phyloP scores from a whole-genome alignment of 2,797 vertebrate genomes.

The Semaprochilodus insignis region DNA sequence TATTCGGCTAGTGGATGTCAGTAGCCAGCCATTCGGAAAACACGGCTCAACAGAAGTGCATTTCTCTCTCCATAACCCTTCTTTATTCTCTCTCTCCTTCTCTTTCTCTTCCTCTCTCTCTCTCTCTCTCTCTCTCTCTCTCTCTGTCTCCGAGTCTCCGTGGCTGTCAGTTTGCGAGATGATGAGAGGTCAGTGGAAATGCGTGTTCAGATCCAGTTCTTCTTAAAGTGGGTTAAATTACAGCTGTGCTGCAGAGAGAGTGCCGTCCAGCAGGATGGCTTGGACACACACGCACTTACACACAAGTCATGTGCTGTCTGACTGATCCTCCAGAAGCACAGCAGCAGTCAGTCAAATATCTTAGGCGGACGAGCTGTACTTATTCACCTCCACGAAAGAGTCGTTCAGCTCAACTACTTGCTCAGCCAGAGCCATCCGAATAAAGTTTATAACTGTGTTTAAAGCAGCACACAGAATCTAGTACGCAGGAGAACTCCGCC shows the following conservation, averaged over 20 bases:
- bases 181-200: slow-evolving; percentile 6
- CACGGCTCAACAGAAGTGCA: background rate
- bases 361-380: no score
- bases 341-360: no score
- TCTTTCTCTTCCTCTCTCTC: slow-evolving; percentile 1
- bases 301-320: background rate
- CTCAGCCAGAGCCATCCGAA: no score
- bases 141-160: slow-evolving; percentile 12
- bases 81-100: background rate
- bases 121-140: background rate
- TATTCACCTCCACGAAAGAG: no score
- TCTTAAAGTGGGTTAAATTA: slow-evolving; percentile 42
- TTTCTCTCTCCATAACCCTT: slow-evolving; percentile 20
- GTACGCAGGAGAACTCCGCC: no score
- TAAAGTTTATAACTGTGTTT: no score
- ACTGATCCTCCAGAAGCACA: no score
- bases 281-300: background rate
- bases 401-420: no score
- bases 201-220: slow-evolving; percentile 11
- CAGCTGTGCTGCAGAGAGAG: slow-evolving; percentile 6
- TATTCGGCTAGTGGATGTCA: slow-evolving; percentile 24
- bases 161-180: slow-evolving; percentile 1
- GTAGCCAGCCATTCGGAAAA: slow-evolving; percentile 32
- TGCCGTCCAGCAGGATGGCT: background rate
- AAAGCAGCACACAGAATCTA: no score